Base-by-base conservation (phyloP, 2,113 vertebrate genomes). In the Zosterops borbonicus region DNA sequence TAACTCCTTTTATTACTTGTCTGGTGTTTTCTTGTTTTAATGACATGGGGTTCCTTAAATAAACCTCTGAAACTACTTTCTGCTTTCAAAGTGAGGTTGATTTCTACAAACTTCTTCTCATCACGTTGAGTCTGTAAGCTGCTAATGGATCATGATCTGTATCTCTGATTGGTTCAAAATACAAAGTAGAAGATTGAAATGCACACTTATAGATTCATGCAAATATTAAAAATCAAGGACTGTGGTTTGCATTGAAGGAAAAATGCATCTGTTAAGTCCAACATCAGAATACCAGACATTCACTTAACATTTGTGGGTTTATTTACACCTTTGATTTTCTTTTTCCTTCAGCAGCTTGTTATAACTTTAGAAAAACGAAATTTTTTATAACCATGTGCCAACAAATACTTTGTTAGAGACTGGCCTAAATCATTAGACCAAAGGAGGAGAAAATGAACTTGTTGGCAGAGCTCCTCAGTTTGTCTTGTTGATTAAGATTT, bases 301-400 rank as follows among this genome's bases (percentile, higher is more conserved):
- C 42, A 82, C 25, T 74, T 93, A 90, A 87, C 28, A 14, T 47
- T 90, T 94, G 46, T 77, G 76, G 90, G 11, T 96, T 97, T 89
- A 69, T 94, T 81, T 95, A 50, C 87, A 91, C 68, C 70, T 97
- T 93, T 79, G 82, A 63, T 79, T 91, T 97, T 96, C 87, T 49
- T 71, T 93, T 89, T 96, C 58, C 59, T 96, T 73, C 56, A 82
- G 90, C 88, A 97, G 71, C 87, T 92, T 77, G 46, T 93, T 96
- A 71, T 33, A 94, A 60, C 81, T 82, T 87, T 37, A 37, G 94
- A 93, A 93, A 62, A 42, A 17, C 0, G 6, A 37, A 22, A 84
- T 69, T 24, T 35, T 46, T 93, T 80, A 24, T 58, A 82, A 33
- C n/a, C 78, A 4, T 62, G 16, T 95, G 70, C 78, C 74, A 91